phyloP scores from a whole-genome alignment of 1,140 invertebrate genomes.

The Drosophila nasuta region DNA sequence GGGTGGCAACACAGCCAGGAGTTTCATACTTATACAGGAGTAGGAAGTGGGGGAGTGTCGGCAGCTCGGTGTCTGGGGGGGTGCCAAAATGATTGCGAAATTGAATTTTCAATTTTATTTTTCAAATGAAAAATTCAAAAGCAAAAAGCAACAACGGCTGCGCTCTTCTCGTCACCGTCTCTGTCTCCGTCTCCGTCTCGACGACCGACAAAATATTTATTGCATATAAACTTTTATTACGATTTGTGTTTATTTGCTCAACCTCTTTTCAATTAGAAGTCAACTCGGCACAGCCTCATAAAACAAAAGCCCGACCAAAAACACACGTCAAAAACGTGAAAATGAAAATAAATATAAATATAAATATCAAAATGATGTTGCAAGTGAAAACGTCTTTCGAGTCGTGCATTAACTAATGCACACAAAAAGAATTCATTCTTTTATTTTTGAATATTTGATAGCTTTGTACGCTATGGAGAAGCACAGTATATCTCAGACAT shows the following conservation, averaged over 20 bases:
- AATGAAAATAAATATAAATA: constrained; percentile 11
- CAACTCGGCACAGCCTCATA: constrained; percentile 57
- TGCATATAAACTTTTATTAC: constrained; percentile 82
- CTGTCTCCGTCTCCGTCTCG: constrained; percentile 19
- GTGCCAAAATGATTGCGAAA: constrained; percentile 81
- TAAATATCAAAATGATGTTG: constrained; percentile 6
- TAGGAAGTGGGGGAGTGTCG: neutral
- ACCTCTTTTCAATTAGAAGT: constrained; percentile 78
- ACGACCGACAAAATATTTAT: constrained; percentile 73
- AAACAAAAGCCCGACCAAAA: constrained; percentile 51
- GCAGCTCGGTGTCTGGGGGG: constrained; percentile 39
- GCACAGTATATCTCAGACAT: too few relatives aligned
- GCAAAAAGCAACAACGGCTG: constrained; percentile 24
- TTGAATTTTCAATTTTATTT: constrained; percentile 82
- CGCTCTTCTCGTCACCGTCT: constrained; percentile 6
- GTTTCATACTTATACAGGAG: neutral
- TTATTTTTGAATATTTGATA: too few relatives aligned
- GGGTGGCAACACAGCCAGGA: constrained; percentile 25
- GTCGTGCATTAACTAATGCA: constrained; percentile 29
- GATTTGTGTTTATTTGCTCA: constrained; percentile 79
- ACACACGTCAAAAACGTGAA: constrained; percentile 4
- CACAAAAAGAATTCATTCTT: neutral
- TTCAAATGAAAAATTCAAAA: constrained; percentile 81
- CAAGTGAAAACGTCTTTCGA: neutral
- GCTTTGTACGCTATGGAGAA: too few relatives aligned